Conservation (phyloP, 2,113 vertebrate species). For the Nerophis lumbriciformis region DNA sequence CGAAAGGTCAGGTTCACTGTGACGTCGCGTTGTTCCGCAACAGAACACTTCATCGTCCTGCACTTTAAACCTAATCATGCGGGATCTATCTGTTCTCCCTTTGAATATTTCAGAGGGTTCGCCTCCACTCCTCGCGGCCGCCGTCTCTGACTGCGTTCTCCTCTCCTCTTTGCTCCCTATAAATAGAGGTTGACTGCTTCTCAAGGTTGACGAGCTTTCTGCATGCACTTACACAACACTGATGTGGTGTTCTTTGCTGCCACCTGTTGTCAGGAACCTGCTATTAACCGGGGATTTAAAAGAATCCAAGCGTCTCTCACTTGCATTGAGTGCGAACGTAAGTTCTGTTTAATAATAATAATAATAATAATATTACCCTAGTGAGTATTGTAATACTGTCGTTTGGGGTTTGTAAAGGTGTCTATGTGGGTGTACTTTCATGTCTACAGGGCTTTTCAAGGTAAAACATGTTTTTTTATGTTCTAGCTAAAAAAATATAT, state of each 20-base stretch:
- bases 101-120: conserved; percentile 1
- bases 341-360: no score
- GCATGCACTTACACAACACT: conserved; percentile 10
- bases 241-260: conserved; percentile 70
- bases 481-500: no score
- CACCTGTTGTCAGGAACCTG: conserved; percentile 67
- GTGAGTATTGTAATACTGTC: no score
- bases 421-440: no score
- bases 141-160: conserved; percentile 1
- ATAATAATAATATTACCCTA: no score
- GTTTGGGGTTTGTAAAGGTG: no score
- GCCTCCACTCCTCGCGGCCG: not conserved
- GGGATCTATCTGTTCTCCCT: not conserved
- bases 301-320: not conserved
- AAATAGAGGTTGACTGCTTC: conserved; percentile 42
- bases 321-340: not conserved
- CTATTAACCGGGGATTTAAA: not conserved
- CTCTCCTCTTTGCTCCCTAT: conserved; percentile 21
- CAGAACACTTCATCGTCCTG: not conserved
- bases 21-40: not conserved
- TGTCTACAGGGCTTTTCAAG: no score
- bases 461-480: no score
- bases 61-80: not conserved
- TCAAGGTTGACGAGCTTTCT: conserved; percentile 19
- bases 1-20: not conserved